Base-by-base conservation (phyloP, 1,140 invertebrate species). In the Chironomus striatipennis region DNA sequence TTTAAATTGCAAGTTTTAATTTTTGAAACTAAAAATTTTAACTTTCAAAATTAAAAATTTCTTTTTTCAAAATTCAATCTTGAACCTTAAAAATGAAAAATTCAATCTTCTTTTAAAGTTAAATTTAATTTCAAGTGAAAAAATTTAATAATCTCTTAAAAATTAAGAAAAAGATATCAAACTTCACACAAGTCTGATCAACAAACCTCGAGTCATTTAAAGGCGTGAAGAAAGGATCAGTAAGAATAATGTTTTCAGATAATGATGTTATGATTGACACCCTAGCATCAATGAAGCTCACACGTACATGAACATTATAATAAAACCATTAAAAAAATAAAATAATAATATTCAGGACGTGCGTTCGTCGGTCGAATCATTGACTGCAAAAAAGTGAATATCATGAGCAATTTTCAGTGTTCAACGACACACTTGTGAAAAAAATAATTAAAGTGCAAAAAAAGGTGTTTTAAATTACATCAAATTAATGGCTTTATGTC, bases 241-340 rank as follows among this genome's bases (percentile, higher is more conserved):
- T 34, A 5, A 34, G 24, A 34, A 34, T 34, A 34, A 34, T 34
- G 24, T 34, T 34, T 5, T 57, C 47, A 17, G 4, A 70, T 70
- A 70, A 70, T 20, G 65, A 70, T 70, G 65, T 70, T 70, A 70
- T 70, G 65, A 70, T 70, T 70, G 65, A 70, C 65, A 70, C 65
- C 65, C 17, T 18, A 20, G 17, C n/a, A 9, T 10, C 20, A 17
- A 20, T 17, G n/a, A 15, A 15, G 12, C 12, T 15, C n/a, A n/a
- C 12, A n/a, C 12, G 12, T 9, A 17, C 18, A 18, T 18, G 65
- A 9, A 5, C 3, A 21, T 15, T 70, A 70, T 70, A 70, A 70
- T 70, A 70, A 70, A 70, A 20, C 65, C 65, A 70, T 70, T 70
- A 70, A 70, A 70, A n/a, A 70, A 20, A 70, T n/a, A 70, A 18